phyloP scores from a whole-genome alignment of 2,113 vertebrate species.

The Aix galericulata region DNA sequence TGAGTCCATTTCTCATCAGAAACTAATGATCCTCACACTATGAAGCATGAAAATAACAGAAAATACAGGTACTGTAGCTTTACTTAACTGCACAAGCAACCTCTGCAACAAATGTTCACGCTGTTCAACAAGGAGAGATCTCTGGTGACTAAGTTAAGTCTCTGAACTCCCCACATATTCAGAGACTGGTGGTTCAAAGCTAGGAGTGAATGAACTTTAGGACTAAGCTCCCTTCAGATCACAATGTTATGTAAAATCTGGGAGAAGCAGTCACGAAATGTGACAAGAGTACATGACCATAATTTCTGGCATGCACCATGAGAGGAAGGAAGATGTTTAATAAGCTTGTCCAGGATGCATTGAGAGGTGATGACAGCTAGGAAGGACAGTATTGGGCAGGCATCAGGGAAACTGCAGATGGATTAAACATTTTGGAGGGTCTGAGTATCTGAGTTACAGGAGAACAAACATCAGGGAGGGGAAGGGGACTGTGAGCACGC shows the following conservation, averaged over 20 bases:
- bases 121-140: neutral
- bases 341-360: constrained; percentile 16
- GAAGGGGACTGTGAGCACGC: neutral
- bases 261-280: neutral
- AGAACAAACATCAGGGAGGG: neutral
- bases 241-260: neutral
- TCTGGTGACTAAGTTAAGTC: neutral
- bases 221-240: neutral
- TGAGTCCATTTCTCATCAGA: neutral
- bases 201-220: neutral
- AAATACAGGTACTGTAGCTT: neutral
- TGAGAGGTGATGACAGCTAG: neutral
- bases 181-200: neutral
- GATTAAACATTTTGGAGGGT: neutral
- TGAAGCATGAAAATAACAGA: neutral
- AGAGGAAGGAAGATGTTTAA: constrained; percentile 18
- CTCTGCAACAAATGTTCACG: neutral
- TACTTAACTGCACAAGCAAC: neutral
- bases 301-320: neutral
- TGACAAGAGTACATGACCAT: neutral
- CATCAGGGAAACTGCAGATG: neutral
- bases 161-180: neutral
- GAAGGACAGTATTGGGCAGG: constrained; percentile 8
- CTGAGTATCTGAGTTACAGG: neutral
- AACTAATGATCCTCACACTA: neutral